These are phyloP conservation scores for Sinodicranocentrus sp. DNA, from an alignment of 2,888 invertebrate genomes.

Conservation along the genomic window DNA sequence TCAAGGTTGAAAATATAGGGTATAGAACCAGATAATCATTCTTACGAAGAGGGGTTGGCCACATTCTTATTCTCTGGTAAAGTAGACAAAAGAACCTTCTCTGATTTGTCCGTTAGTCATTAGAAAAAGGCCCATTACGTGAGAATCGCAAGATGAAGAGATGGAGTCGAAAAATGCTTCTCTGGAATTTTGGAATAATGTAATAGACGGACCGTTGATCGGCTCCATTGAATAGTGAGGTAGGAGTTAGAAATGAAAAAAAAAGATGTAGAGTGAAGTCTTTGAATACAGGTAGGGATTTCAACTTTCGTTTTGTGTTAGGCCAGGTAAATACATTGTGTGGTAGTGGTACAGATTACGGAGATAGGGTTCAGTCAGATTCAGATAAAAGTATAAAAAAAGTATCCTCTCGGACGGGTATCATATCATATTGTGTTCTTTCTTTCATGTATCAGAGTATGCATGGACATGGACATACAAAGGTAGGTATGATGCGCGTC, in stretches of 20 bases:
- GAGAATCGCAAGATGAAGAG: constrained; percentile 46
- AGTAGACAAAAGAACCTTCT: constrained; percentile 32
- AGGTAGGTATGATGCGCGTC: neutral
- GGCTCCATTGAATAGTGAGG: constrained; percentile 24
- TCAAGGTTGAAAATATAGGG: constrained; percentile 6
- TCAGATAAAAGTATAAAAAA: too few species aligned
- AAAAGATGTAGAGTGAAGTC: too few species aligned
- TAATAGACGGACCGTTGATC: constrained; percentile 35
- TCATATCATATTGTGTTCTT: too few species aligned
- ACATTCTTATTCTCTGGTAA: constrained; percentile 38
- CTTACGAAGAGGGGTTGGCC: constrained; percentile 24
- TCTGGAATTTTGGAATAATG: constrained; percentile 50
- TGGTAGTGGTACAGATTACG: too few species aligned
- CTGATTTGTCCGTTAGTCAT: constrained; percentile 52
- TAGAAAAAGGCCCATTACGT: constrained; percentile 43
- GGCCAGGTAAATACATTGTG: neutral
- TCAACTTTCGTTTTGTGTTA: too few species aligned
- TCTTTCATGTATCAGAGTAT: too few species aligned
- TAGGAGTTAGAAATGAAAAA: constrained; percentile 1
- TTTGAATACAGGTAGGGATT: too few species aligned
- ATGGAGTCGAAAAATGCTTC: constrained; percentile 26
- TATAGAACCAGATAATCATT: constrained; percentile 2
- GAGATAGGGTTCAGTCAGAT: neutral
- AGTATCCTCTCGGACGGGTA: too few species aligned
- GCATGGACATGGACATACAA: too few species aligned